A percentile compares a stretch with the other conserved stretches of the same genome.
These are phyloP conservation scores for Falco concolor DNA, from an alignment of 2,797 vertebrate genomes.

Conservation along the genomic window DNA sequence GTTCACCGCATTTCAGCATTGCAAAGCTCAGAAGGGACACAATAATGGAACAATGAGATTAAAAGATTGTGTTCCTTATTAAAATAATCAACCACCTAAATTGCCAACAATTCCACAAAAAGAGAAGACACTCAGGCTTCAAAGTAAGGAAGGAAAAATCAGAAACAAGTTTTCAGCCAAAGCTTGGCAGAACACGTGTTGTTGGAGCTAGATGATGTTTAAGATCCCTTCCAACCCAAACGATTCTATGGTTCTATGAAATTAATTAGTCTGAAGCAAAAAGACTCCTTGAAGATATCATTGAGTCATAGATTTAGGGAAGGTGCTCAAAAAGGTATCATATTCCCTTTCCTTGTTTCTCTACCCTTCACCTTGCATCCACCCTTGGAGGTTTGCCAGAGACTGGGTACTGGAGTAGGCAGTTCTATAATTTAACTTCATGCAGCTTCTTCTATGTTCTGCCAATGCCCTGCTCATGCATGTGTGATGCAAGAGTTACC, in stretches of 20 bases:
- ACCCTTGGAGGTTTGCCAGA: neutral
- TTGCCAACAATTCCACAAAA: neutral
- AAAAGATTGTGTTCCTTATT: neutral
- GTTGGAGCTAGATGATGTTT: too few relatives aligned
- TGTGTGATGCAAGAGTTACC: neutral
- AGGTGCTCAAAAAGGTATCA: neutral
- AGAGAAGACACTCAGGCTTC: neutral
- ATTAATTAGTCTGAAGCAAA: neutral
- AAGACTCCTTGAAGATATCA: neutral
- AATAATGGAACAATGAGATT: neutral
- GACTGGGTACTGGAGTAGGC: neutral
- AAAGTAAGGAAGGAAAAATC: neutral
- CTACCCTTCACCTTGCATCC: neutral
- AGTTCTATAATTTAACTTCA: neutral
- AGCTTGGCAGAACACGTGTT: neutral
- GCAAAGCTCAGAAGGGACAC: neutral
- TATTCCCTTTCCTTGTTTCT: neutral
- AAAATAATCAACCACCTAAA: neutral
- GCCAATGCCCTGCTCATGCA: neutral
- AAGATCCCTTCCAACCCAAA: too few relatives aligned
- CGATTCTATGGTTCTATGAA: neutral
- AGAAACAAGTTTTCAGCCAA: neutral
- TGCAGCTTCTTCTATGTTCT: neutral
- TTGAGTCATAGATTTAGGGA: neutral
- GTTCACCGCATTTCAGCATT: neutral